Conservation (phyloP, 2,888 invertebrate species). For the Drosophila mimetica region DNA sequence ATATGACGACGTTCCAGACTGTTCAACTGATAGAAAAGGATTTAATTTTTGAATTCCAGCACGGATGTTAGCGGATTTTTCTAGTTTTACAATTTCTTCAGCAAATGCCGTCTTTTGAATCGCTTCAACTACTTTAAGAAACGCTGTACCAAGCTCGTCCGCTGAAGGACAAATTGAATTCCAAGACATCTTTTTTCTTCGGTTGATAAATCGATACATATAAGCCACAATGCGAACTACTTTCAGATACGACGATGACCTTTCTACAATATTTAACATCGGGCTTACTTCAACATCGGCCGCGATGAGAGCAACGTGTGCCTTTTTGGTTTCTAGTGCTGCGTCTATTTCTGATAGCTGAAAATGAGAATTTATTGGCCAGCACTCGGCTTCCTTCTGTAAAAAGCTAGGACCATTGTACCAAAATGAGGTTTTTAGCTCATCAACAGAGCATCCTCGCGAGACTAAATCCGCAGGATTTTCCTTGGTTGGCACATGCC, state of each 20-base stretch:
- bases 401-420: background rate
- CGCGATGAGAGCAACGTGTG: conserved; percentile 1
- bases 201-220: conserved; percentile 3
- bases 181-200: background rate
- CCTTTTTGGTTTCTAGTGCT: no score
- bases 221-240: background rate
- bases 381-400: background rate
- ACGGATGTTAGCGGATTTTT: no score
- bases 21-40: no score
- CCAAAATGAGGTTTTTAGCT: background rate
- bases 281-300: conserved; percentile 4
- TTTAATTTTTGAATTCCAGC: no score
- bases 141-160: conserved; percentile 1
- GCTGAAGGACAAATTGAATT: conserved; percentile 3
- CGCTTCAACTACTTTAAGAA: background rate
- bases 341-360: background rate
- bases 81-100: no score
- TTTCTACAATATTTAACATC: conserved; percentile 2
- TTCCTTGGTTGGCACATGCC: no score
- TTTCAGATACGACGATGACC: background rate
- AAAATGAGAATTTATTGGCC: background rate
- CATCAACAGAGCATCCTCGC: background rate
- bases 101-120: background rate
- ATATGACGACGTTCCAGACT: no score
- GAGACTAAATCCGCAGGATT: no score